These are phyloP conservation scores for Buphagus erythrorhynchus DNA, from an alignment of 2,797 vertebrate species.

Conservation along the genomic window DNA sequence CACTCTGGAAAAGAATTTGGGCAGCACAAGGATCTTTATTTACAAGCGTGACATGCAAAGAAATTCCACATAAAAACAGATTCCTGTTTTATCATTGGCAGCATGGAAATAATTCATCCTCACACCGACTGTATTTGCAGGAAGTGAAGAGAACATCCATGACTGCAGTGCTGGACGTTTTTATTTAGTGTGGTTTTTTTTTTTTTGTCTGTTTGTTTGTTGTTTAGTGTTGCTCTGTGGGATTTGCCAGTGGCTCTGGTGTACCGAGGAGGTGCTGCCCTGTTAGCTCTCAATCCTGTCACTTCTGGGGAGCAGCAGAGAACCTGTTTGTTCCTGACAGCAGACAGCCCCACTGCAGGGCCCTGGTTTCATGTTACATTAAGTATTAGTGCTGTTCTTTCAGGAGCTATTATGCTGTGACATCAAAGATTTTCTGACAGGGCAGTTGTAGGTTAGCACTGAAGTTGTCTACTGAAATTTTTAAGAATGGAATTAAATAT, in stretches of 20 bases:
- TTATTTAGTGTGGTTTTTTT: background rate
- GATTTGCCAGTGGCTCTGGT: constrained; percentile 31
- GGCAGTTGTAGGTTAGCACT: constrained; percentile 78
- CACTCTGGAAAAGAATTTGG: background rate
- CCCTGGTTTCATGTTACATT: constrained; percentile 91
- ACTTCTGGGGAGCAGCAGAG: constrained; percentile 81
- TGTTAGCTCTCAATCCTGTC: constrained; percentile 81
- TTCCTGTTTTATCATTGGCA: background rate
- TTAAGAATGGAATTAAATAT: constrained; percentile 83
- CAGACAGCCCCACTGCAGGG: constrained; percentile 78
- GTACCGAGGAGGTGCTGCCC: constrained; percentile 56
- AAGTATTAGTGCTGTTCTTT: constrained; percentile 82
- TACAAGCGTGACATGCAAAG: background rate
- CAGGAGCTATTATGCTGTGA: constrained; percentile 81
- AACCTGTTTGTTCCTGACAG: constrained; percentile 82
- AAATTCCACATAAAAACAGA: background rate
- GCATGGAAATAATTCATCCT: background rate
- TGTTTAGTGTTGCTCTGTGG: background rate
- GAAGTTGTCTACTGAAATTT: constrained; percentile 82
- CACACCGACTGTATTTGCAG: background rate
- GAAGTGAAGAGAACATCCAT: background rate
- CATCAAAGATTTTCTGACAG: constrained; percentile 83
- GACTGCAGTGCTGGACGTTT: background rate
- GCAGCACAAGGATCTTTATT: background rate
- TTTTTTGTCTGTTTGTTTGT: background rate